phyloP scores from a whole-genome alignment of 2,797 vertebrate species.

The Sarcoramphus papa region DNA sequence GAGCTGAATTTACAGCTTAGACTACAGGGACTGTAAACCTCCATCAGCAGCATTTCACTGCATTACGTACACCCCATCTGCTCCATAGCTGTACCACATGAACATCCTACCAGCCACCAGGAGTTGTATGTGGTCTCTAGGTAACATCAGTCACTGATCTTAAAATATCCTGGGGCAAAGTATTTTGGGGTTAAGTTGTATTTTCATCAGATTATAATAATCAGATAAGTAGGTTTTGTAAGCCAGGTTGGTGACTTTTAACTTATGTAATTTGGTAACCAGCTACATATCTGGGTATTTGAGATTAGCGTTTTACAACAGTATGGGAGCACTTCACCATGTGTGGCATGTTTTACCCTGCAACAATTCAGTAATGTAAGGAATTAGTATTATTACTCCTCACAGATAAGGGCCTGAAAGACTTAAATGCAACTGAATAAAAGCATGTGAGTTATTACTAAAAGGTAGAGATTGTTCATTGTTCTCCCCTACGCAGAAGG shows the following conservation, averaged over 20 bases:
- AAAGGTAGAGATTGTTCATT: background rate
- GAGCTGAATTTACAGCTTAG: background rate
- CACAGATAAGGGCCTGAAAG: background rate
- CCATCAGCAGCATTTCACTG: background rate
- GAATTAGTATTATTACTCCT: background rate
- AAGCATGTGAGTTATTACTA: background rate
- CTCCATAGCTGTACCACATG: background rate
- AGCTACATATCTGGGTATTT: background rate
- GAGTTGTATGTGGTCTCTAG: background rate
- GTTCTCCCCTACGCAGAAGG: background rate
- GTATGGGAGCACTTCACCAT: background rate
- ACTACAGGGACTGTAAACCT: background rate
- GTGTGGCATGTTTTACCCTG: background rate
- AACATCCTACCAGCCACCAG: background rate
- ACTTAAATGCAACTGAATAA: background rate
- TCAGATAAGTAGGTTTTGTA: constrained; percentile 16
- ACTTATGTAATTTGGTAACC: background rate
- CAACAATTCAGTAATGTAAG: background rate
- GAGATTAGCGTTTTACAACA: background rate
- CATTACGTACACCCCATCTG: background rate
- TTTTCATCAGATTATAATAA: constrained; percentile 22
- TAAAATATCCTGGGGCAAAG: background rate
- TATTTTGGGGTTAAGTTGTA: background rate
- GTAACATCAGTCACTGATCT: background rate
- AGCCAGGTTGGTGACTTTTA: background rate